phyloP scores from a whole-genome alignment of 1,140 invertebrate species.

The Drosophila asahinai region DNA sequence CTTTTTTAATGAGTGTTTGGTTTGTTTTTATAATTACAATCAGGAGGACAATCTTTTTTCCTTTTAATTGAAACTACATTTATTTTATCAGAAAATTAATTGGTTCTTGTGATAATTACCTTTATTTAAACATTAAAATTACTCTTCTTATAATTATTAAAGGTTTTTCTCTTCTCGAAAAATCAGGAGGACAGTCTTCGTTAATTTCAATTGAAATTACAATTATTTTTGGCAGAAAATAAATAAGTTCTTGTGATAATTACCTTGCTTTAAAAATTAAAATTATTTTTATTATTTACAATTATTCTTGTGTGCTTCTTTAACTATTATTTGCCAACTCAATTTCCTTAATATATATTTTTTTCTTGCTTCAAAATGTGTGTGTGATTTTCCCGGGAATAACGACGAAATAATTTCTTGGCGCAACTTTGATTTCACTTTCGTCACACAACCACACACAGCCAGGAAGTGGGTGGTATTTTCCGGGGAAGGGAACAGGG shows the following conservation, averaged over 20 bases:
- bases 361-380: background rate
- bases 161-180: no score
- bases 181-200: no score
- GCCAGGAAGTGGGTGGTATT: conserved; percentile 3
- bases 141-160: background rate
- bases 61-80: background rate
- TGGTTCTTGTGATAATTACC: background rate
- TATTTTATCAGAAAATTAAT: background rate
- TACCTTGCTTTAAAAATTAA: background rate
- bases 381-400: background rate
- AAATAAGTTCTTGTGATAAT: background rate
- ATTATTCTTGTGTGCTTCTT: background rate
- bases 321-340: conserved; percentile 4
- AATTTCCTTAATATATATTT: conserved; percentile 2
- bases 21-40: background rate
- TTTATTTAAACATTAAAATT: background rate
- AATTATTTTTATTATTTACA: background rate
- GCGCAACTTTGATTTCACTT: conserved; percentile 28
- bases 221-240: background rate
- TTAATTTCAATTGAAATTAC: no score
- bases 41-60: no score
- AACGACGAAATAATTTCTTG: conserved; percentile 18
- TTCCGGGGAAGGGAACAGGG: background rate
- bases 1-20: background rate
- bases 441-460: background rate